phyloP scores from a whole-genome alignment of 2,888 invertebrate genomes.

The Barypeithes pellucidus region DNA sequence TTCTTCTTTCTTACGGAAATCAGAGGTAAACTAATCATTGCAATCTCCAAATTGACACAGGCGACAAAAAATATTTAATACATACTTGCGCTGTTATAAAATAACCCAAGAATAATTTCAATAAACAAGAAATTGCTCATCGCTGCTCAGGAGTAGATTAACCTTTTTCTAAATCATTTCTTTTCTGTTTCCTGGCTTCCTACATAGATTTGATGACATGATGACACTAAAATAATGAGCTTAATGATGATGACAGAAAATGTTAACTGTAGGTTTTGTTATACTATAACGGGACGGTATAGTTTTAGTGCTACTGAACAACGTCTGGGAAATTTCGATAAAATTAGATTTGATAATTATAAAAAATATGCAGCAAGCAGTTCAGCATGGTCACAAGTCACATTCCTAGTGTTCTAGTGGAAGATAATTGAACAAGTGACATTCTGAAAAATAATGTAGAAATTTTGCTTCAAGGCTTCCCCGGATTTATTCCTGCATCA shows the following conservation, averaged over 20 bases:
- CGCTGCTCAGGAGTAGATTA: conserved; percentile 23
- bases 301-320: conserved; percentile 23
- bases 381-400: no score
- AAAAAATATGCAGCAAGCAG: neutral
- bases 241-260: conserved; percentile 24
- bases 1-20: no score
- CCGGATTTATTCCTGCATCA: no score
- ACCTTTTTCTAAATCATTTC: conserved; percentile 27
- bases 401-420: no score
- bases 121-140: neutral
- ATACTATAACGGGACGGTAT: conserved; percentile 23
- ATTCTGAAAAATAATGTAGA: no score
- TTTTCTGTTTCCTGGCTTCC: conserved; percentile 5
- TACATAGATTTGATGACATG: conserved; percentile 22
- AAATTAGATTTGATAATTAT: conserved; percentile 1
- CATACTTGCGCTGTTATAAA: neutral
- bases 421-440: no score
- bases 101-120: neutral
- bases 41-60: no score
- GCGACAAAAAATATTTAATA: neutral
- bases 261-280: conserved; percentile 16
- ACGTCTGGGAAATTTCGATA: conserved; percentile 4
- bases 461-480: no score
- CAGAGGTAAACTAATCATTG: no score
- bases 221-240: conserved; percentile 22